Evolutionary conservation across 2,113 vertebrate species (phyloP), one percentile per base, ranked within the genome.

Genomic region (Uropsilus gracilis): DNA sequence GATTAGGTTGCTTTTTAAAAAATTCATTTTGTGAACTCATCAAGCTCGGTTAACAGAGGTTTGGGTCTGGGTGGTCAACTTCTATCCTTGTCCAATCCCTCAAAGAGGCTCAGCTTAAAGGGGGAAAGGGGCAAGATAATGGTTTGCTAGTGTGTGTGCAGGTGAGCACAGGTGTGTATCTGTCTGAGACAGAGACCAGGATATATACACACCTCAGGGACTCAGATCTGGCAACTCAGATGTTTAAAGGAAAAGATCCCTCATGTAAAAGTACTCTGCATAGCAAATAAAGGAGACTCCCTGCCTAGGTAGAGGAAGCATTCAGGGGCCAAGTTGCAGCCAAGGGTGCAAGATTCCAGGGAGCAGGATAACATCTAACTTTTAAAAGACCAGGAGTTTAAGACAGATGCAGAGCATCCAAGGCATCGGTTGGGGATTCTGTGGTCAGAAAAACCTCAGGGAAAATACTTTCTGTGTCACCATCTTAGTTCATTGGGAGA

Each of bases 1-100:
- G 96, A 94, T 96, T 96, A 94, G 71, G 93, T 97, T 95, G 91
- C 87, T 94, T 97, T 97, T 96, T 95, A 17, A 96, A 96, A 96
- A 96, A 96, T 95, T 97, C 84, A 96, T 97, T 96, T 93, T 97
- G 95, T 96, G 95, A 95, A 96, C 96, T 97, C 97, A 97, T 94
- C 95, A 93, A 93, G 96, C 94, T 96, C 91, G 80, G 81, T 94
- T 95, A 94, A 89, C 95, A 93, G 85, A 83, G 80, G 85, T 91
- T 91, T 93, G 69, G 86, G 91, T 95, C 13, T 93, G 69, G 86
- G 91, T 95, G 11, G 20, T 93, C 95, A 80, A 69, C 83, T 94
- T 92, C 87, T 93, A 24, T 96, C 94, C 93, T 42, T 81, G 93
- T 83, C 91, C 89, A 44, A 26, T 30, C 34, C 85, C 37, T 93